A percentile compares a stretch with the other conserved stretches of the same genome.
Evolutionary conservation across 2,888 invertebrate species (phyloP).

Genomic region (Odiellus spinosus): DNA sequence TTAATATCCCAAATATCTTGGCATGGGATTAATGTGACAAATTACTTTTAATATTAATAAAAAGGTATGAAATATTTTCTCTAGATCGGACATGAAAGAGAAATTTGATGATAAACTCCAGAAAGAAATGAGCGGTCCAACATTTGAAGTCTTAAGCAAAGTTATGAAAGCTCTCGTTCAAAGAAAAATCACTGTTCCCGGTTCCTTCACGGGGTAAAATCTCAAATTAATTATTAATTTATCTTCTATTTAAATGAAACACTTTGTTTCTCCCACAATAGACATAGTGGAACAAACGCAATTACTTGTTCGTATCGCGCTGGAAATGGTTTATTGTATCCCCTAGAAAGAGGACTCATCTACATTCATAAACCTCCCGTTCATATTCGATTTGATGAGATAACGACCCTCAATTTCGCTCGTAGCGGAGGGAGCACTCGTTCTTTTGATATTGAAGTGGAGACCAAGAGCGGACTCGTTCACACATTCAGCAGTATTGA

Average conservation of each 20-base stretch:
- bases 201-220: slow-evolving; percentile 70
- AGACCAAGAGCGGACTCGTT: slow-evolving; percentile 66
- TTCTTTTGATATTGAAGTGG: slow-evolving; percentile 40
- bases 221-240: neutral
- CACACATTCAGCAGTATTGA: slow-evolving; percentile 96
- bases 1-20: no score
- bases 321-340: slow-evolving; percentile 91
- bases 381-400: slow-evolving; percentile 94
- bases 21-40: no score
- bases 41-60: no score
- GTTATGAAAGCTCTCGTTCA: slow-evolving; percentile 92
- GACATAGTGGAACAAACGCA: slow-evolving; percentile 71
- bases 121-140: slow-evolving; percentile 77
- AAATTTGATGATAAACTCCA: slow-evolving; percentile 84
- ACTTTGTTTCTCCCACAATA: slow-evolving; percentile 19
- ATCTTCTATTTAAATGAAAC: neutral
- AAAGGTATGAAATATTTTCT: no score
- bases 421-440: slow-evolving; percentile 75
- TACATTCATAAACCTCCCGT: slow-evolving; percentile 98
- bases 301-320: slow-evolving; percentile 94
- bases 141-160: slow-evolving; percentile 87
- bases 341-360: slow-evolving; percentile 91
- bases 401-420: slow-evolving; percentile 83
- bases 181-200: slow-evolving; percentile 85
- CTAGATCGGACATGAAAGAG: slow-evolving; percentile 72